phyloP scores from a whole-genome alignment of 2,888 invertebrate species.

The Perizoma affinitatum region DNA sequence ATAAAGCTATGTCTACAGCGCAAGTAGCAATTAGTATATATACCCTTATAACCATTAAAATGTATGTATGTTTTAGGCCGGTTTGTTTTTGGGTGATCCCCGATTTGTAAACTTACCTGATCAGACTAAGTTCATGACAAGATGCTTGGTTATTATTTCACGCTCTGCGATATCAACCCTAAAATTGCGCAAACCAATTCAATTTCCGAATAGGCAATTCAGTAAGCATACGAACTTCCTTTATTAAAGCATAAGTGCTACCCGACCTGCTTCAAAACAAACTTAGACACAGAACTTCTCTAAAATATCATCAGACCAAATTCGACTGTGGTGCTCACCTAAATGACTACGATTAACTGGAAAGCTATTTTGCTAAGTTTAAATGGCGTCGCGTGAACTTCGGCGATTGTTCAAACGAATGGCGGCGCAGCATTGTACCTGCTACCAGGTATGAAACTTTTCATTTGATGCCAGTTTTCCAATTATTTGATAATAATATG shows the following conservation, averaged over 20 bases:
- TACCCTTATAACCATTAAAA: too few relatives aligned
- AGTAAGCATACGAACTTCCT: slow-evolving; percentile 18
- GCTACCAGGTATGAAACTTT: slow-evolving; percentile 51
- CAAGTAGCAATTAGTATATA: too few relatives aligned
- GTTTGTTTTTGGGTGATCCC: too few relatives aligned
- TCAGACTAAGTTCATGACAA: too few relatives aligned
- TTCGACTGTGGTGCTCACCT: slow-evolving; percentile 61
- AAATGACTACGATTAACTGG: slow-evolving; percentile 77
- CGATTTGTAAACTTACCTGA: too few relatives aligned
- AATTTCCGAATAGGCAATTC: slow-evolving; percentile 12
- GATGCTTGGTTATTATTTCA: too few relatives aligned
- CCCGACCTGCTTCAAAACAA: slow-evolving; percentile 20
- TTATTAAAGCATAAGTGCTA: slow-evolving; percentile 25
- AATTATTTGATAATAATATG: slow-evolving; percentile 35
- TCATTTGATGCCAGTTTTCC: slow-evolving; percentile 43
- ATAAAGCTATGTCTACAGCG: too few relatives aligned
- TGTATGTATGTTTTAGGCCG: too few relatives aligned
- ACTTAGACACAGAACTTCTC: slow-evolving; percentile 48
- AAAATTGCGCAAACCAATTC: slow-evolving; percentile 5
- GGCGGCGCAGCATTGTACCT: slow-evolving; percentile 65
- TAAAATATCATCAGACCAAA: slow-evolving; percentile 66
- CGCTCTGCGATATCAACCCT: neutral
- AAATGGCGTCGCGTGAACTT: slow-evolving; percentile 69
- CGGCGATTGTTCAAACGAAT: slow-evolving; percentile 67
- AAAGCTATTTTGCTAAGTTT: slow-evolving; percentile 75